Conservation (phyloP, 2,888 invertebrate species). For the Megastigmus dorsalis region DNA sequence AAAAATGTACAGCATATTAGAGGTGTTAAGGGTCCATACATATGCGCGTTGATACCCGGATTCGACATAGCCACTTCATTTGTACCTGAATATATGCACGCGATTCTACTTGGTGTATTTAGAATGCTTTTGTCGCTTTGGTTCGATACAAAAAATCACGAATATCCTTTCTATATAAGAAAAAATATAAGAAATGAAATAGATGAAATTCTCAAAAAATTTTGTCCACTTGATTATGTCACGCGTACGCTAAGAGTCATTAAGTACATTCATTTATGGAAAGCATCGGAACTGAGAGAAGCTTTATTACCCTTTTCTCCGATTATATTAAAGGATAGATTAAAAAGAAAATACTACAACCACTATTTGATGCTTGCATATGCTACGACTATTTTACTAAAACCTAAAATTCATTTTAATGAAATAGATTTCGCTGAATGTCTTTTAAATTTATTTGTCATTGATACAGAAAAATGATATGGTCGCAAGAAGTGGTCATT, state of each 20-base stretch:
- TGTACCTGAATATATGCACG: slow-evolving; percentile 33
- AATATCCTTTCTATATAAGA: slow-evolving; percentile 7
- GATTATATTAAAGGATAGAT: background rate
- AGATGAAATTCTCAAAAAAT: background rate
- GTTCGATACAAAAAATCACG: slow-evolving; percentile 5
- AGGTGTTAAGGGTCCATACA: slow-evolving; percentile 3
- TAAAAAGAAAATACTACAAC: slow-evolving; percentile 12
- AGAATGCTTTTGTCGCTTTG: slow-evolving; percentile 20
- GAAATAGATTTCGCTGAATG: slow-evolving; percentile 12
- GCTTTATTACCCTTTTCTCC: background rate
- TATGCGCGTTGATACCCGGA: background rate
- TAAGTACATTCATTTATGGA: background rate
- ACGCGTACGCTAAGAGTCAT: background rate
- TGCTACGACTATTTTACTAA: background rate
- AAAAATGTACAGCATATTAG: slow-evolving; percentile 16
- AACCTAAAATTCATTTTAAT: slow-evolving; percentile 2
- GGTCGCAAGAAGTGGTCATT: too few species aligned
- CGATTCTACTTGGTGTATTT: slow-evolving; percentile 17
- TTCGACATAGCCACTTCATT: slow-evolving; percentile 17
- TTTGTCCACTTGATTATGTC: slow-evolving; percentile 7
- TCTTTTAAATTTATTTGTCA: background rate
- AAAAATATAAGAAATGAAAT: background rate
- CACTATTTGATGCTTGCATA: slow-evolving; percentile 11
- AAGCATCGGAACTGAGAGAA: too few species aligned
- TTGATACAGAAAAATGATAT: background rate